These are phyloP conservation scores for Sitobion miscanthi DNA, from an alignment of 1,140 invertebrate genomes.

Conservation along the genomic window DNA sequence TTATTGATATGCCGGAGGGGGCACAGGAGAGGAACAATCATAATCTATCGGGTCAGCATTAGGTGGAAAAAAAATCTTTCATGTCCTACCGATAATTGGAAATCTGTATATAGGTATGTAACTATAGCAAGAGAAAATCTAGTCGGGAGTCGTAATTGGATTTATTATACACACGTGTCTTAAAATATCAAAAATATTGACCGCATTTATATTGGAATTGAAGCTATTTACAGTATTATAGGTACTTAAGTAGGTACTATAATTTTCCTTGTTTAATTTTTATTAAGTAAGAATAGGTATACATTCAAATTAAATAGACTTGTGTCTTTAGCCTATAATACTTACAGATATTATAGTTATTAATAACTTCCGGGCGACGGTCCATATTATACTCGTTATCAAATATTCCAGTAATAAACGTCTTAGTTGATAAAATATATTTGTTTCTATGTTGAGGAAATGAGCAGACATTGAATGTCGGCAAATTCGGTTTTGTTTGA, in stretches of 20 bases:
- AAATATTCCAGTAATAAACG: slow-evolving; percentile 19
- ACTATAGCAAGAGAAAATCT: slow-evolving; percentile 1
- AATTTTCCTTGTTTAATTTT: neutral
- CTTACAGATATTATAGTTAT: neutral
- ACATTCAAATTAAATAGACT: neutral
- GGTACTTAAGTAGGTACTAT: neutral
- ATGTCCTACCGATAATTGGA: slow-evolving; percentile 41
- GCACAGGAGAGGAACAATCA: neutral
- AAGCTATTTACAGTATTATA: neutral
- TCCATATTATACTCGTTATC: neutral
- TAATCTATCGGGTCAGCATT: slow-evolving; percentile 19
- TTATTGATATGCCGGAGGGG: slow-evolving; percentile 34
- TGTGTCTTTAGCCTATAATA: neutral
- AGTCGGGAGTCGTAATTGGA: neutral
- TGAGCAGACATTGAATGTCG: neutral
- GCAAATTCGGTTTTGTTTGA: neutral
- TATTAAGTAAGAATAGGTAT: neutral
- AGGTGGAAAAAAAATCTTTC: neutral
- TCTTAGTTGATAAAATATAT: neutral
- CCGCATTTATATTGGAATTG: neutral
- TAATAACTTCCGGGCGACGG: neutral
- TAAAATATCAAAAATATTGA: slow-evolving; percentile 31
- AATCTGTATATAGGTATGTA: slow-evolving; percentile 9
- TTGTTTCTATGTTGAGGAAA: neutral
- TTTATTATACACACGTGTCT: slow-evolving; percentile 16